These are phyloP conservation scores for Ethmia dodecea DNA, from an alignment of 2,888 invertebrate species.

Conservation along the genomic window DNA sequence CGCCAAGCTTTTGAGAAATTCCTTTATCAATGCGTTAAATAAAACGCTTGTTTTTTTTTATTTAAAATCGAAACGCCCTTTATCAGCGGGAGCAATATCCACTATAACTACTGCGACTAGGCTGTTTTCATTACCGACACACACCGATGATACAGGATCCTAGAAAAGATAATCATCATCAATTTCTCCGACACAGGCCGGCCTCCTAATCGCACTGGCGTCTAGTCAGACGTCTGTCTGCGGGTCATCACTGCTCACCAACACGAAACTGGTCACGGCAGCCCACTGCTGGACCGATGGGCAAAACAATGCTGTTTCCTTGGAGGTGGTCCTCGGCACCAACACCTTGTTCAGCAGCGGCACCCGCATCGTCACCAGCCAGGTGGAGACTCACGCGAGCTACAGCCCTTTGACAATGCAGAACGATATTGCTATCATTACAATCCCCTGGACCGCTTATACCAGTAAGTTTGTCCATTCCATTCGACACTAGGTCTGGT, in stretches of 20 bases:
- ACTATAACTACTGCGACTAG: no score
- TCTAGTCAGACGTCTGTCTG: not conserved
- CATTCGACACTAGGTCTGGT: no score
- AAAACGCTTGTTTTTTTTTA: no score
- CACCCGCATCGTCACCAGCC: not conserved
- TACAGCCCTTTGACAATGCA: not conserved
- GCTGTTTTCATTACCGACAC: no score
- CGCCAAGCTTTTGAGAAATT: no score
- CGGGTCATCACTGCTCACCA: not conserved
- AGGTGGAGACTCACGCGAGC: constrained; percentile 1
- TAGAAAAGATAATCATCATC: no score
- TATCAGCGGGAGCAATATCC: no score
- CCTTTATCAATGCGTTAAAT: no score
- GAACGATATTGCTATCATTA: constrained; percentile 2
- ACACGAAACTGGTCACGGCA: not conserved
- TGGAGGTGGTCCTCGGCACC: constrained; percentile 3
- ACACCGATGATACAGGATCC: no score
- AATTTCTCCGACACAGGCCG: no score
- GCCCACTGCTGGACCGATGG: not conserved
- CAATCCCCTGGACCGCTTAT: not conserved
- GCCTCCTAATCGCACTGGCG: not conserved
- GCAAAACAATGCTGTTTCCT: not conserved
- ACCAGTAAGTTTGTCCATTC: constrained; percentile 1
- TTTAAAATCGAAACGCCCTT: no score
- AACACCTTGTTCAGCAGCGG: constrained; percentile 1